phyloP scores from a whole-genome alignment of 1,140 invertebrate species.

The Aphelinus certus region DNA sequence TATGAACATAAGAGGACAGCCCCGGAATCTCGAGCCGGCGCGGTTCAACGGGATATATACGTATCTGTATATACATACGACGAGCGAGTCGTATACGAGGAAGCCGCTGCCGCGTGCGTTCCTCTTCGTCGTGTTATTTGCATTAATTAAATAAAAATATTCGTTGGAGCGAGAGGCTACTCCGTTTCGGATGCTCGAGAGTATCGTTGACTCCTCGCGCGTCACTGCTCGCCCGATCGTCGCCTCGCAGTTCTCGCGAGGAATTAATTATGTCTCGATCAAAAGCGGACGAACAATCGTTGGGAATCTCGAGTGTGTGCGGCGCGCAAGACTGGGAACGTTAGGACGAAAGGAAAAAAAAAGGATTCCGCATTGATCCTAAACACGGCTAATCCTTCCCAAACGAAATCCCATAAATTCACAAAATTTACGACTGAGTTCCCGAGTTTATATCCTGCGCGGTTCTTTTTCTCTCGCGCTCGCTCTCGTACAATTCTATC shows the following conservation, averaged over 20 bases:
- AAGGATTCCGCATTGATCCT: constrained; percentile 38
- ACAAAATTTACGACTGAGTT: constrained; percentile 52
- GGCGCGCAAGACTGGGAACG: neutral
- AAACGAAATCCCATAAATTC: constrained; percentile 51
- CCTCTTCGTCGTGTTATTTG: constrained; percentile 36
- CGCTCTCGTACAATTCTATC: constrained; percentile 22
- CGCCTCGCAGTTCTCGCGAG: no score
- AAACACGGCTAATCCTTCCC: constrained; percentile 43
- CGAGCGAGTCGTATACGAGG: neutral
- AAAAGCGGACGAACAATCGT: no score
- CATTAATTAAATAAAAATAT: constrained; percentile 57
- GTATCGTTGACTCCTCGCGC: neutral
- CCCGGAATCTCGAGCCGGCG: constrained; percentile 19
- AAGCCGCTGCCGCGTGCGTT: neutral
- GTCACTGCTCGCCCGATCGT: no score
- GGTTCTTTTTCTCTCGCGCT: neutral
- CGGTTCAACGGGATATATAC: neutral
- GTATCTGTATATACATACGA: neutral
- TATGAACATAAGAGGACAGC: constrained; percentile 53
- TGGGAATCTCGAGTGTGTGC: no score
- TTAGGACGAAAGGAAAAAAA: constrained; percentile 23
- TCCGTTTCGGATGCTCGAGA: neutral
- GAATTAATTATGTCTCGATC: no score
- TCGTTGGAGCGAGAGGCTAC: constrained; percentile 22
- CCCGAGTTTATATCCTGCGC: neutral